These are phyloP conservation scores for Pocillopora grandis DNA, from an alignment of 92 coral and sea anemone species.

Conservation along the genomic window DNA sequence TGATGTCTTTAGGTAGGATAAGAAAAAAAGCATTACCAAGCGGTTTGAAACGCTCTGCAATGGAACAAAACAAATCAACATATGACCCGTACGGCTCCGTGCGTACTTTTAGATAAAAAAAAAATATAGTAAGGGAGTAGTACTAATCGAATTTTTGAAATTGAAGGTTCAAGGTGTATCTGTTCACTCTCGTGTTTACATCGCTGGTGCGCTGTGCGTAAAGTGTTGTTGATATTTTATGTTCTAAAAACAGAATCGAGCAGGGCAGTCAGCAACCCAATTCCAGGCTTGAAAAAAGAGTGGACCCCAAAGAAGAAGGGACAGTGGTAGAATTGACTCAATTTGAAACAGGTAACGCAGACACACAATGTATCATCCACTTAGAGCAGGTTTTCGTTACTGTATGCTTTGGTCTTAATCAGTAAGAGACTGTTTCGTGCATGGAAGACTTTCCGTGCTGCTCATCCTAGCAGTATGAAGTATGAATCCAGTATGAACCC, in stretches of 20 bases:
- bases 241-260: slow-evolving; percentile 55
- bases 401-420: background rate
- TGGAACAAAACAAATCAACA: background rate
- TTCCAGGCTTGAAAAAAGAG: slow-evolving; percentile 61
- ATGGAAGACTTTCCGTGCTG: no score
- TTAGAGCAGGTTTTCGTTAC: background rate
- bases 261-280: slow-evolving; percentile 66
- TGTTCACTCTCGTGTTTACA: no score
- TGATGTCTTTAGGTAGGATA: slow-evolving; percentile 75
- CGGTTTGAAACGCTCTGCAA: background rate
- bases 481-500: no score
- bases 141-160: no score
- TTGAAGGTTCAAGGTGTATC: no score
- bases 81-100: no score
- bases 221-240: background rate
- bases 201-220: no score
- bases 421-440: no score
- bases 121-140: no score
- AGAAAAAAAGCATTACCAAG: background rate
- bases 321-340: slow-evolving; percentile 94
- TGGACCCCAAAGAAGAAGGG: slow-evolving; percentile 80
- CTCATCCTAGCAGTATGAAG: background rate
- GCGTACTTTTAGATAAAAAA: no score
- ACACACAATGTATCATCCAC: no score
- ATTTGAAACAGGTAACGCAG: slow-evolving; percentile 81